Base-by-base conservation (phyloP, 1,140 invertebrate genomes). In the Chironomus tepperi region DNA sequence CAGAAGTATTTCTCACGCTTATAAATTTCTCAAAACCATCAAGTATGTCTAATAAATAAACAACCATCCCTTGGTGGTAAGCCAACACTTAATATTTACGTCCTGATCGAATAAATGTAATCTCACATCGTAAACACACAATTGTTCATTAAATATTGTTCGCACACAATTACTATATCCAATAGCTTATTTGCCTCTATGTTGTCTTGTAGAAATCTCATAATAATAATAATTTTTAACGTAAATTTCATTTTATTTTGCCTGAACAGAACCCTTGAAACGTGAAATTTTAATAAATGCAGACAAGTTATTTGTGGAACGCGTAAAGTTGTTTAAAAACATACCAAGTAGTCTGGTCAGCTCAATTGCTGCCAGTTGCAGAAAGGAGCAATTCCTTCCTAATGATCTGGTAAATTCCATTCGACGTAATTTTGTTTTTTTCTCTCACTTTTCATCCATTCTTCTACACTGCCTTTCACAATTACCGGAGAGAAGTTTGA, bases 311-410 rank as follows among this genome's bases (percentile, higher is more conserved):
- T 70, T 70, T 21, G 65, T 70, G 16, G 65, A 70, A 21, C 65
- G 65, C 18, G 16, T 70, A 21, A 21, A 70, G 10, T 21, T 70
- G 16, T 70, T 70, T 21, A 16, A 70, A 21, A 16, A 70, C 10
- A 21, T 70, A 19, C 65, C 65, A 18, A 70, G 7, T 9, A 19
- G 19, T 19, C 16, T 70, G 8, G 65, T 70, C 16, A 70, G 65
- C 18, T 70, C 65, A 19, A 19, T 70, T 70, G 65, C 65, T n/a
- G 65, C 65, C 6, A 70, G 65, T 21, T 70, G 65, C 65, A 70
- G 16, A 10, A 70, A 70, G 65, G 65, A 70, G 65, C 65, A 70
- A 70, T 70, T 70, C 18, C 19, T 70, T 19, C 65, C 65, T 21
- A 70, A 70, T 21, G 65, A 70, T 21, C 16, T 70, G 65, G 19